Evolutionary conservation across 2,113 vertebrate species (phyloP).

Genomic region (Pelvicachromis taeniatus): DNA sequence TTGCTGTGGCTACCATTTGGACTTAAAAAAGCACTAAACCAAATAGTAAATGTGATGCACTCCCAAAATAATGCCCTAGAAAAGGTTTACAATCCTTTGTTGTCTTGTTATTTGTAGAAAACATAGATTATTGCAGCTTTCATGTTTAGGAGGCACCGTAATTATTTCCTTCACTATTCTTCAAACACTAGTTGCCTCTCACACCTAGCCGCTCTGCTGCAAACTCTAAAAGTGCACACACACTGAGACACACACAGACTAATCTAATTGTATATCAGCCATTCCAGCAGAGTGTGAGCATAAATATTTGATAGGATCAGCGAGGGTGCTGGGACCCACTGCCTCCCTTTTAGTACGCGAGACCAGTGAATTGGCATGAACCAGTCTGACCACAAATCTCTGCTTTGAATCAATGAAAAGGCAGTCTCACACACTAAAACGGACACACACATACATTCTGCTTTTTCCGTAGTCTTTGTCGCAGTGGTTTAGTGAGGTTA

Average conservation of each 20-base stretch:
- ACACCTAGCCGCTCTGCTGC: background rate
- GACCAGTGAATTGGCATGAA: background rate
- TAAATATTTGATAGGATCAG: constrained; percentile 53
- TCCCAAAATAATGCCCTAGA: background rate
- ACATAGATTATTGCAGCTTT: background rate
- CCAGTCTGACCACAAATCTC: constrained; percentile 9
- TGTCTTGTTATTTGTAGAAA: background rate
- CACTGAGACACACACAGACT: background rate
- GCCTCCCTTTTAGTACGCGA: background rate
- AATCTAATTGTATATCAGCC: constrained; percentile 31
- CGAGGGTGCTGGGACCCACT: background rate
- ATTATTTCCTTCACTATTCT: background rate
- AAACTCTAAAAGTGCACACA: background rate
- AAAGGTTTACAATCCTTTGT: background rate
- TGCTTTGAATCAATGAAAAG: constrained; percentile 12
- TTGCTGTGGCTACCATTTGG: background rate
- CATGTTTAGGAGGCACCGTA: background rate
- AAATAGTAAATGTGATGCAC: background rate
- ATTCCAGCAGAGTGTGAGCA: constrained; percentile 27
- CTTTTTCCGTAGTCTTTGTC: background rate
- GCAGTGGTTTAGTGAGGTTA: constrained; percentile 10
- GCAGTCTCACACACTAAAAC: background rate
- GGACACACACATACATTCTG: background rate
- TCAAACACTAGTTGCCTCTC: background rate
- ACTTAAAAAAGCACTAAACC: background rate